These are phyloP conservation scores for Acanthurus tractus DNA, from an alignment of 2,797 vertebrate species.

Conservation along the genomic window DNA sequence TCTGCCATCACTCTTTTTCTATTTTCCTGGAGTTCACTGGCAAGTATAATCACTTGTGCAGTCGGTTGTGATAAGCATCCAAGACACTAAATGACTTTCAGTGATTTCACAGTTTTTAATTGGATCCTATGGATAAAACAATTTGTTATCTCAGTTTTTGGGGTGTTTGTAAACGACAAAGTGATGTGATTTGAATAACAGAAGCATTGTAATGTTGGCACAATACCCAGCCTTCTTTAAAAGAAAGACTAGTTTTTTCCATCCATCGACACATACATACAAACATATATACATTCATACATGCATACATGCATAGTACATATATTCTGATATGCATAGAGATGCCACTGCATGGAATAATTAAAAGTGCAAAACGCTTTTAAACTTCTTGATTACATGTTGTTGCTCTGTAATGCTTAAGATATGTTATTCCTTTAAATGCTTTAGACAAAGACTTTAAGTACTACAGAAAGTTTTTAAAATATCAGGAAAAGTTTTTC, in stretches of 20 bases:
- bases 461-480: conserved; percentile 24
- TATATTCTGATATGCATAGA: too few relatives aligned
- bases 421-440: conserved; percentile 30
- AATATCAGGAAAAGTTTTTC: conserved; percentile 31
- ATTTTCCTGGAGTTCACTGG: conserved; percentile 63
- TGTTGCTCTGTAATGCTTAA: conserved; percentile 6
- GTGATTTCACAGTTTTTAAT: conserved; percentile 82
- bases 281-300: not conserved
- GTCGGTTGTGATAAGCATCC: conserved; percentile 72
- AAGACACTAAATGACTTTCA: conserved; percentile 71
- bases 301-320: too few relatives aligned
- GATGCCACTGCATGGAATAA: not conserved
- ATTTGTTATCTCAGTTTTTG: conserved; percentile 69
- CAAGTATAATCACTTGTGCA: conserved; percentile 67
- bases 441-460: conserved; percentile 18
- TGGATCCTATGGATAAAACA: conserved; percentile 79
- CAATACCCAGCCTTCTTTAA: conserved; percentile 37
- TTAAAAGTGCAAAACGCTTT: conserved; percentile 8
- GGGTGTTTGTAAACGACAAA: conserved; percentile 62
- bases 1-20: conserved; percentile 29
- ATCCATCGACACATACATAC: not conserved
- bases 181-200: conserved; percentile 58
- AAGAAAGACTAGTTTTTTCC: conserved; percentile 8
- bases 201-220: conserved; percentile 30
- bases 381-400: not conserved